Base-by-base conservation (phyloP, 2,888 invertebrate species). In the Colostygia pectinataria region DNA sequence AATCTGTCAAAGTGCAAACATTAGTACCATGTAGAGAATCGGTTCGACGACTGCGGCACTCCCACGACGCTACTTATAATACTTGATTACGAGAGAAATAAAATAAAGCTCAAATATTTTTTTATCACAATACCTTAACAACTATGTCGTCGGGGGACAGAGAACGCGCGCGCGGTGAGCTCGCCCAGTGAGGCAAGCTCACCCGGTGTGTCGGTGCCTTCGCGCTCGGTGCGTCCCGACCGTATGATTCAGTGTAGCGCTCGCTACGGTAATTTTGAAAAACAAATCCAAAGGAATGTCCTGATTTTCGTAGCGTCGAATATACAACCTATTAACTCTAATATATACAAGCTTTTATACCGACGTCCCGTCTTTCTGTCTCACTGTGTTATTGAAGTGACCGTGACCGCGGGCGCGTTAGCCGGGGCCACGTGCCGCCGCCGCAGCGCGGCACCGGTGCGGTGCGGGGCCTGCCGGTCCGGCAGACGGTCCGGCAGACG, bases 291-390 rank as follows among this genome's bases (percentile, higher is more conserved):
- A 61, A 53, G 59, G 61, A 58, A 61, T 59, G 65, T 64, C 63
- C 62, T 53, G 61, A 59, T 59, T 57, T 57, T 57, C 65, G 63
- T 56, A 62, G 68, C 70, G 68, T 60, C 67, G 60, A 65, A 66
- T 68, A 69, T 65, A 68, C 61, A 69, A 59, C 65, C 68, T 62
- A 74, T 72, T 74, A 77, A 77, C 74, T 77, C 74, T 76, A 79
- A 75, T 77, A 83, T 82, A 74, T 81, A 82, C 81, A 81, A 64
- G 63, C 62, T 55, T 52, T 40, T n/a, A 34, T 46, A 53, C 57
- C 49, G 40, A 51, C 52, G 57, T 55, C 1, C 20, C 6, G 20
- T 20, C 20, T 6, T n/a, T 12, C 46, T 50, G 57, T 61, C 56
- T 41, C 5, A 14, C 8, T n/a, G 32, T 33, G 8, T 25, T 23